Evolutionary conservation across 2,888 invertebrate species (phyloP), one percentile per base, ranked within the genome.

Genomic region (Cyclophora albipunctata): DNA sequence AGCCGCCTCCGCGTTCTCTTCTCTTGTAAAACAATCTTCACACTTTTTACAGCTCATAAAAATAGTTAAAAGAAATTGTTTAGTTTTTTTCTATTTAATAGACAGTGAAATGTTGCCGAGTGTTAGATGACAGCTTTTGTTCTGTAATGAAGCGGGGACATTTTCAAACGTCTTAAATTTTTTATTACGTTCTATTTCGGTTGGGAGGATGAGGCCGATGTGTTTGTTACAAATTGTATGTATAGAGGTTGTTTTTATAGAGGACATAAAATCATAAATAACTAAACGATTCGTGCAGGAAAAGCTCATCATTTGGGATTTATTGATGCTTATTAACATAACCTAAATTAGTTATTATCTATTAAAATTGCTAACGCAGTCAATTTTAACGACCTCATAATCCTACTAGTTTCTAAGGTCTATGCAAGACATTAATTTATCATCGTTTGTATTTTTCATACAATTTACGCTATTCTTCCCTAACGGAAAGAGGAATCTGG

Each of bases 21-120:
- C 81, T 78, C 81, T 73, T 83, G 85, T 85, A 87, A 87, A 81
- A 83, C 82, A 81, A 85, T 86, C 84, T 83, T 80, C 78, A 86
- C 84, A 84, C 76, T 85, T 85, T 87, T 86, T 86, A 85, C 71
- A 75, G 78, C 78, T 69, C 80, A 84, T 88, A 86, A 88, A 88
- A 88, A 88, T 87, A 87, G 87, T 86, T 84, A 71, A 87, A 86
- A 87, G 85, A 81, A 80, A 81, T 80, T 81, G 72, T 42, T 43
- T 73, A 67, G 64, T 71, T 75, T 79, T 77, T 81, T 74, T 83
- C 43, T 33, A 33, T 84, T 82, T 83, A 83, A 85, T 84, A 86
- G 85, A 85, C 86, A 83, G 80, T 87, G 87, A 87, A 87, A 86
- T 87, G 88, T 88, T 83, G 78, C 88, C 81, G 85, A 84, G 81